Percentiles rank a stretch among this genome's conserved stretches.
These are phyloP conservation scores for Silurus glanis DNA, from an alignment of 2,113 vertebrate genomes.

Conservation along the genomic window DNA sequence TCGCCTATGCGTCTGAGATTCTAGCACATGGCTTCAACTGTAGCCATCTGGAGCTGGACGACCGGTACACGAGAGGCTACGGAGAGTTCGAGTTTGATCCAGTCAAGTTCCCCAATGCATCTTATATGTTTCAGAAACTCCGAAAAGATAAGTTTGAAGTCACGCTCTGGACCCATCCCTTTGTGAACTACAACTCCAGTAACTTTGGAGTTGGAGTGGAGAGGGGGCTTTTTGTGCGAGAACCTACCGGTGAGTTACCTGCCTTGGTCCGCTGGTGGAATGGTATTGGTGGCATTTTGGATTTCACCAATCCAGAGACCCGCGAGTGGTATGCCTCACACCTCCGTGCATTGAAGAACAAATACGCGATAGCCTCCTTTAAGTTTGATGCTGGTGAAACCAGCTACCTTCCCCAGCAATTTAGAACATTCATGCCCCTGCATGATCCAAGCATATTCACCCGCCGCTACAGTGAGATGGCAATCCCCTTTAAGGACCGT, in stretches of 20 bases:
- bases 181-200: conserved; percentile 83
- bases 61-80: conserved; percentile 82
- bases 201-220: conserved; percentile 82
- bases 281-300: conserved; percentile 85
- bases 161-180: conserved; percentile 87
- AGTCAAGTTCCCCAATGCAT: conserved; percentile 84
- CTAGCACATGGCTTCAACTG: conserved; percentile 78
- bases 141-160: conserved; percentile 75
- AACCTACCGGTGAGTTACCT: conserved; percentile 75
- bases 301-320: conserved; percentile 88
- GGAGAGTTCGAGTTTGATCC: conserved; percentile 88
- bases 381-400: conserved; percentile 93
- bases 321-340: conserved; percentile 85
- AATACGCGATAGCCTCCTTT: conserved; percentile 84
- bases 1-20: conserved; percentile 77
- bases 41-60: conserved; percentile 88
- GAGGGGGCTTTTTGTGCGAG: conserved; percentile 79
- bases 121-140: conserved; percentile 80
- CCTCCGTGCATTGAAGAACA: conserved; percentile 74
- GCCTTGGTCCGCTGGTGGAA: conserved; percentile 93
- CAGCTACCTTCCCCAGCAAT: conserved; percentile 87
- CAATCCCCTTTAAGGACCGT: conserved; percentile 81
- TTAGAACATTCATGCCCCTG: conserved; percentile 80
- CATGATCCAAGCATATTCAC: conserved; percentile 87
- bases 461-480: conserved; percentile 87